Conservation (phyloP, 2,888 invertebrate species). For the Orthosia cruda region DNA sequence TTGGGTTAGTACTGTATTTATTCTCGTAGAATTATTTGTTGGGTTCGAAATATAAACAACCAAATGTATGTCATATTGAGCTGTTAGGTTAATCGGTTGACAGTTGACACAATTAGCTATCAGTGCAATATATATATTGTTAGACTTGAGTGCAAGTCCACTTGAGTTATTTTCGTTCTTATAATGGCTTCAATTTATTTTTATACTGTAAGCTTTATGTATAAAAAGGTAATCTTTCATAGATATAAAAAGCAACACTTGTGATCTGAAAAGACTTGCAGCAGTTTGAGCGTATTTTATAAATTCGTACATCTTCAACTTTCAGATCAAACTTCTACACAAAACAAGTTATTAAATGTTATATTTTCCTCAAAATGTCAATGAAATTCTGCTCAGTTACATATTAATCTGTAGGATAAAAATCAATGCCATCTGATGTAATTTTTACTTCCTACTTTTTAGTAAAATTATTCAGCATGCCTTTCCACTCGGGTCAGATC, state of each 20-base stretch:
- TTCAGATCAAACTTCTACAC: background rate
- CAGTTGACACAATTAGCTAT: conserved; percentile 38
- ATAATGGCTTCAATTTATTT: background rate
- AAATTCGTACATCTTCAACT: background rate
- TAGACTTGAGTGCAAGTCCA: conserved; percentile 19
- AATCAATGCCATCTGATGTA: conserved; percentile 66
- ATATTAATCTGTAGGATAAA: conserved; percentile 46
- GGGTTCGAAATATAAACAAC: conserved; percentile 26
- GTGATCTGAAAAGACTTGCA: background rate
- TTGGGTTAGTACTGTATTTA: background rate
- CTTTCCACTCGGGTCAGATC: conserved; percentile 45
- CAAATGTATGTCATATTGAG: conserved; percentile 37
- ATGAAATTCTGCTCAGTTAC: conserved; percentile 36
- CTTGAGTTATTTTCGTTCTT: conserved; percentile 14
- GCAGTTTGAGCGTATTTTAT: no score
- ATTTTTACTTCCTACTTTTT: conserved; percentile 63
- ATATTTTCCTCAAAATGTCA: conserved; percentile 34
- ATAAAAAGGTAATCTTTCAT: background rate
- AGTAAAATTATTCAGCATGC: conserved; percentile 47
- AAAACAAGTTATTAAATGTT: background rate
- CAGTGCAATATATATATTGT: conserved; percentile 12
- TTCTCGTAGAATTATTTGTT: conserved; percentile 7
- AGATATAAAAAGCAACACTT: background rate
- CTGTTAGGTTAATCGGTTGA: conserved; percentile 17
- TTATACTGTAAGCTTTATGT: background rate